Percentiles rank a stretch among this genome's conserved stretches.
phyloP scores from a whole-genome alignment of 1,140 invertebrate species.

The Calliphora vicina region DNA sequence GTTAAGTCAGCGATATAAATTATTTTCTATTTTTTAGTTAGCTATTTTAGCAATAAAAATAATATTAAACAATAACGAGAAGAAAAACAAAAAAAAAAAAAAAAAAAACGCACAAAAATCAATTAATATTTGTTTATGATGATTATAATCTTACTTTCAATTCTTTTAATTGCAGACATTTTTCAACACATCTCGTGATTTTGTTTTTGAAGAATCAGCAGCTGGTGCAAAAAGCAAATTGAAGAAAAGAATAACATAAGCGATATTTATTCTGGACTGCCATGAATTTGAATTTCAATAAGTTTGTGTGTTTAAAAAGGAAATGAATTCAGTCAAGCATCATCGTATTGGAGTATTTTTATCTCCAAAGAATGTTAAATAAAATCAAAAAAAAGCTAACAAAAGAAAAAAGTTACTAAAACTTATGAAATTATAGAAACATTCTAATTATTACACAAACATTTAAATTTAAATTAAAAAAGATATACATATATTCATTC shows the following conservation, averaged over 20 bases:
- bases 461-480: background rate
- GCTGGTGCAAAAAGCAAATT: no score
- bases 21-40: background rate
- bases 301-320: background rate
- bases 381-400: conserved; percentile 18
- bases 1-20: background rate
- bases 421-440: background rate
- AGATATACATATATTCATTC: background rate
- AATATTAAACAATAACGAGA: background rate
- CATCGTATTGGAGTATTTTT: conserved; percentile 63
- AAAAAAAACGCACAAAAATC: background rate
- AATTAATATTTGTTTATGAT: background rate
- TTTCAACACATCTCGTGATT: background rate
- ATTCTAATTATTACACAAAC: no score
- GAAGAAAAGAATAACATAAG: no score
- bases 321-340: conserved; percentile 59
- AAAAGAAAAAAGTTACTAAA: conserved; percentile 8
- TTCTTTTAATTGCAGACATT: background rate
- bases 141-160: background rate
- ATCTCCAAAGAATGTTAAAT: conserved; percentile 57
- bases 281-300: background rate
- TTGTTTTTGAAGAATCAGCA: background rate
- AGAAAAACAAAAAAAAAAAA: background rate
- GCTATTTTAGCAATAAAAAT: background rate
- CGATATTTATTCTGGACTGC: background rate